Evolutionary conservation across 1,140 invertebrate genomes (phyloP).

Genomic region (Leptinotarsa defecta): DNA sequence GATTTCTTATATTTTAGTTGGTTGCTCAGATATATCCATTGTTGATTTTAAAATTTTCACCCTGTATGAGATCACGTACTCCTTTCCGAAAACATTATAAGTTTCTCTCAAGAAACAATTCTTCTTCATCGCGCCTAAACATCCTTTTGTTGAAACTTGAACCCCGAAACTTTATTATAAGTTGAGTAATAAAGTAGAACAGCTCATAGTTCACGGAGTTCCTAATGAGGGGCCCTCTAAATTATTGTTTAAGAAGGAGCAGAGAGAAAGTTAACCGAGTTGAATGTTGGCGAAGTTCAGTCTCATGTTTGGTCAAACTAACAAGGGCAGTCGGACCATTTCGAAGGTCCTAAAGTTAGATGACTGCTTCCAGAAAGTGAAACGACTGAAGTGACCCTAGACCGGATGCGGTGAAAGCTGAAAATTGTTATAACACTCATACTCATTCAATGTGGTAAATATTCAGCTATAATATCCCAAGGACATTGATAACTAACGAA

Average conservation of each 20-base stretch:
- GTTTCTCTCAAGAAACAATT: neutral
- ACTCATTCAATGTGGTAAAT: too few species aligned
- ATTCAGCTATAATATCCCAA: too few species aligned
- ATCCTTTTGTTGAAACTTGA: slow-evolving; percentile 3
- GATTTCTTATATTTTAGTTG: too few species aligned
- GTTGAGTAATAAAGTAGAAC: neutral
- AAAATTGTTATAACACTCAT: too few species aligned
- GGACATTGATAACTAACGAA: too few species aligned
- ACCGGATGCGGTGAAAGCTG: too few species aligned
- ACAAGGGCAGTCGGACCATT: slow-evolving; percentile 19
- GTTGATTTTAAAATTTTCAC: too few species aligned
- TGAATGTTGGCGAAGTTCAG: slow-evolving; percentile 27
- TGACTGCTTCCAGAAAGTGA: neutral
- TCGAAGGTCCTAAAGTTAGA: slow-evolving; percentile 16
- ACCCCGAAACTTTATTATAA: slow-evolving; percentile 3
- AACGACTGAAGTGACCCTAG: neutral
- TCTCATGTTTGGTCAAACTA: slow-evolving; percentile 33
- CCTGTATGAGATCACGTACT: too few species aligned
- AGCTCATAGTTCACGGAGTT: neutral
- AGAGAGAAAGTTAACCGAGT: slow-evolving; percentile 34
- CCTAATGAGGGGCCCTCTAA: slow-evolving; percentile 29
- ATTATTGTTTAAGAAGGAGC: slow-evolving; percentile 31
- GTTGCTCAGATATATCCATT: too few species aligned
- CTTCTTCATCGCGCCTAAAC: neutral
- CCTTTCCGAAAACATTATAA: neutral